Percentiles rank a stretch among this genome's conserved stretches.
phyloP scores from a whole-genome alignment of 1,140 invertebrate species.

The Bombus difficillimus region DNA sequence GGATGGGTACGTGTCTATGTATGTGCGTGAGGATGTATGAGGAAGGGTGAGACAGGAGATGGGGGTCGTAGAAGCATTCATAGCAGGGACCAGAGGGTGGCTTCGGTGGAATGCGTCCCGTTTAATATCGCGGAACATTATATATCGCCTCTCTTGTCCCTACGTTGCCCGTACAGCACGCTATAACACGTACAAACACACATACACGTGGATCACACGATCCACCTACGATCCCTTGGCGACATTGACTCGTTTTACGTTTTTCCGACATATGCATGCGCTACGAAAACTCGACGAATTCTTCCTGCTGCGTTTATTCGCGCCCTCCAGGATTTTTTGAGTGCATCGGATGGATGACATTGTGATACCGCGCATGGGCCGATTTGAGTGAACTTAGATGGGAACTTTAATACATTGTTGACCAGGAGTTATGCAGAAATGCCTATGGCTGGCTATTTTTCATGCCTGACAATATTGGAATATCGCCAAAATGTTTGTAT shows the following conservation, averaged over 20 bases:
- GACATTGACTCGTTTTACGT: constrained; percentile 51
- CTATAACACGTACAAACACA: constrained; percentile 61
- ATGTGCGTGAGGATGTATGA: neutral
- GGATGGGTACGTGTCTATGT: neutral
- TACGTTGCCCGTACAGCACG: constrained; percentile 65
- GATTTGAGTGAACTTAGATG: neutral
- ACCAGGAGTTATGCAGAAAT: too few species aligned
- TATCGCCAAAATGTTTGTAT: too few species aligned
- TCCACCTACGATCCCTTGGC: constrained; percentile 39
- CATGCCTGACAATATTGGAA: too few species aligned
- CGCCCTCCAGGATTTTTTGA: neutral
- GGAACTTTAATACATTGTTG: neutral
- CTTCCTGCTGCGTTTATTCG: constrained; percentile 12
- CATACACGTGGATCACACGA: neutral
- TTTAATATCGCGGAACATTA: constrained; percentile 84
- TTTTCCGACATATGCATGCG: constrained; percentile 8
- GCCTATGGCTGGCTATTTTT: too few species aligned
- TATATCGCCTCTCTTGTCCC: constrained; percentile 81
- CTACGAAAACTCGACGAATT: constrained; percentile 35
- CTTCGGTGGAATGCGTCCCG: constrained; percentile 82
- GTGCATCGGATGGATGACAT: neutral
- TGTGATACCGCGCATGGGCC: neutral
- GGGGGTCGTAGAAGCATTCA: constrained; percentile 78
- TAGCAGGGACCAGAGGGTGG: constrained; percentile 78
- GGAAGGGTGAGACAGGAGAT: constrained; percentile 62